Conservation (phyloP, 2,797 vertebrate species). For the Zalophus californianus region DNA sequence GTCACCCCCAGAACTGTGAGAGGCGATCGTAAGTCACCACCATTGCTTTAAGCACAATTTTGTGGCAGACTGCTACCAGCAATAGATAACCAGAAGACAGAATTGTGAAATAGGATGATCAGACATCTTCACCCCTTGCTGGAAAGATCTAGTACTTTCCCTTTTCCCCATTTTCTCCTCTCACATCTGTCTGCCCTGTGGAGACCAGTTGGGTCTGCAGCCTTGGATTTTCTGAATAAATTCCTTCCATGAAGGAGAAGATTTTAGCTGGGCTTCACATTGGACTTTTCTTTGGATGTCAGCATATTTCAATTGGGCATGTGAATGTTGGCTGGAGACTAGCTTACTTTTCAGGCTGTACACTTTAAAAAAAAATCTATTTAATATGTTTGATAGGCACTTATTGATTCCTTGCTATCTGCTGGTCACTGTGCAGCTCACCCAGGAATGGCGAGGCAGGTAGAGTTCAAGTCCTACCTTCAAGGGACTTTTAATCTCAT, state of each 20-base stretch:
- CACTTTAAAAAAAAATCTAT: background rate
- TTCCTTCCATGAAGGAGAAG: background rate
- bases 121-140: rapidly evolving
- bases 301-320: background rate
- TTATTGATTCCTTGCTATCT: background rate
- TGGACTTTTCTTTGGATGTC: background rate
- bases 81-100: background rate
- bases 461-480: background rate
- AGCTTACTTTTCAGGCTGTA: background rate
- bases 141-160: background rate
- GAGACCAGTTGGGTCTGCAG: background rate
- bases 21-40: rapidly evolving
- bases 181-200: background rate
- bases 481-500: background rate
- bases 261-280: background rate
- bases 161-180: background rate
- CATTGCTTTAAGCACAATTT: background rate
- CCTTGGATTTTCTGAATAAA: background rate
- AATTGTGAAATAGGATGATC: background rate
- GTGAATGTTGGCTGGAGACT: too few relatives aligned
- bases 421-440: background rate
- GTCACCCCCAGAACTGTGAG: background rate
- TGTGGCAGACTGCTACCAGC: background rate
- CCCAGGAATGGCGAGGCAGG: background rate
- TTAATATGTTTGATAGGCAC: background rate